Conservation (phyloP, 2,888 invertebrate genomes). For the Xestia sexstrigata region DNA sequence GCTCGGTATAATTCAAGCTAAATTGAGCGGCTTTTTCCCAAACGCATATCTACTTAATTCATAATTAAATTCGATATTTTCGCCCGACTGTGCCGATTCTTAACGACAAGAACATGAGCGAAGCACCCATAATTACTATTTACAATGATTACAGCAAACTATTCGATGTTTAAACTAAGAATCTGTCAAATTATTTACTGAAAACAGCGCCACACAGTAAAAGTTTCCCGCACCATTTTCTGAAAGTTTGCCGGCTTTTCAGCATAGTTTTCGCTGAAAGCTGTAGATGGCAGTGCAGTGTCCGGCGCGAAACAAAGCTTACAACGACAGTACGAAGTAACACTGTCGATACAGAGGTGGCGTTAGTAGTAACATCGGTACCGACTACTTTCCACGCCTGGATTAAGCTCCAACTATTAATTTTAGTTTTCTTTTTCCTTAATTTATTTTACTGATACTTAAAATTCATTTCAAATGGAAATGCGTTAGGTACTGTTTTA, state of each 20-base stretch:
- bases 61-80: not conserved
- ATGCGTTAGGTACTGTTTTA: not conserved
- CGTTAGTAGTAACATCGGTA: constrained; percentile 32
- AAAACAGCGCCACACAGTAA: constrained; percentile 53
- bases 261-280: constrained; percentile 27
- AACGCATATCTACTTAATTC: not conserved
- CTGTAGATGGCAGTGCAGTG: constrained; percentile 58
- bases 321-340: constrained; percentile 10
- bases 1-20: too few species aligned
- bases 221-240: constrained; percentile 33
- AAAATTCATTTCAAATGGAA: not conserved
- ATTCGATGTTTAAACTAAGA: not conserved
- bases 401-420: not conserved
- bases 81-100: not conserved
- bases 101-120: not conserved
- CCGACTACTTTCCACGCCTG: not conserved
- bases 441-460: not conserved
- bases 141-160: not conserved
- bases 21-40: too few species aligned
- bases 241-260: constrained; percentile 16
- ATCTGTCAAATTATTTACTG: not conserved
- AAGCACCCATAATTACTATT: not conserved
- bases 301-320: constrained; percentile 6
- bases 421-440: not conserved
- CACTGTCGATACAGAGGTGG: constrained; percentile 50